phyloP scores from a whole-genome alignment of 2,113 vertebrate genomes.

The Athene cunicularia region DNA sequence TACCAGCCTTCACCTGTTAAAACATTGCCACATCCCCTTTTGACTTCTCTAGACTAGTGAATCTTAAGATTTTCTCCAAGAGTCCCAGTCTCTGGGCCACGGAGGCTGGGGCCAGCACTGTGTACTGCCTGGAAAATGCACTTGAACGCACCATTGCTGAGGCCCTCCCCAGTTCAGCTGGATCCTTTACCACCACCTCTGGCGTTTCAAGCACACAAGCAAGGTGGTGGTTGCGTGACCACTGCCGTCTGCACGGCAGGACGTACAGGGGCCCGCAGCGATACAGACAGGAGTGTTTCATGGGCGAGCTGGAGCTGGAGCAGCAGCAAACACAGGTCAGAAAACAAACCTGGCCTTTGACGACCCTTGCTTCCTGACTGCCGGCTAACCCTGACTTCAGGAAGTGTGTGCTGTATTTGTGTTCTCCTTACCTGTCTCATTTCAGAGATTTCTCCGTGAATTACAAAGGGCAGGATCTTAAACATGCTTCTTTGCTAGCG shows the following conservation, averaged over 20 bases:
- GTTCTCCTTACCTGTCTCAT: background rate
- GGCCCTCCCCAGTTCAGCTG: background rate
- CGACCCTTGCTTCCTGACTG: background rate
- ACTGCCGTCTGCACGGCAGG: fast-evolving
- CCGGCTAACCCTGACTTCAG: background rate
- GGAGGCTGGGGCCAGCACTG: background rate
- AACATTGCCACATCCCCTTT: background rate
- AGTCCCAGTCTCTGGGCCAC: background rate
- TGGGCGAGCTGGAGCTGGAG: background rate
- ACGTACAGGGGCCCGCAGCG: too few species aligned
- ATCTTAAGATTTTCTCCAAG: background rate
- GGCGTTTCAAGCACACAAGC: background rate
- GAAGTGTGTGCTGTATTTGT: fast-evolving
- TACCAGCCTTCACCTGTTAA: background rate
- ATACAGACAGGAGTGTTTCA: too few species aligned
- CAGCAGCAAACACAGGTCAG: background rate
- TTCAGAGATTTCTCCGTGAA: background rate
- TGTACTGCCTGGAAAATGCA: background rate
- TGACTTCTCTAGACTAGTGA: background rate
- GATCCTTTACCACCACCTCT: background rate
- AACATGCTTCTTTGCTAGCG: background rate
- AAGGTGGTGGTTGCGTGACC: fast-evolving
- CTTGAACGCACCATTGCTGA: background rate
- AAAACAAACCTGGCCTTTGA: background rate
- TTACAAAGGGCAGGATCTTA: background rate